Base-by-base conservation (phyloP, 2,888 invertebrate genomes). In the Philopedon plagiatum region DNA sequence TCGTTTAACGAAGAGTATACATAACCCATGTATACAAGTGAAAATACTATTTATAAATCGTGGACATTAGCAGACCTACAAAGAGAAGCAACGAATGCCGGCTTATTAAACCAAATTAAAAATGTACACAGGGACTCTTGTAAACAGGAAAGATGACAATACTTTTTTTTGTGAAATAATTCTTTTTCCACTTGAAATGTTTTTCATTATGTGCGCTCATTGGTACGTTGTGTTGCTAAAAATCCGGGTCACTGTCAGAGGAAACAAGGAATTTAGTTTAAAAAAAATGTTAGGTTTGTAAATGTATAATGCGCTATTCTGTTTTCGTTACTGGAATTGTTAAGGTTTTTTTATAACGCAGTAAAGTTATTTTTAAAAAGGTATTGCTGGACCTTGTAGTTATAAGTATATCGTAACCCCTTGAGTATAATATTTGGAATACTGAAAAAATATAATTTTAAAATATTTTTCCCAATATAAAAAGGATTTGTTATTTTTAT, bases 151-250 rank as follows among this genome's bases (percentile, higher is more conserved):
- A 26, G 26, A 49, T 26, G 13, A 13, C 49, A 26, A 49, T 26
- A 26, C 26, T 49, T 49, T 26, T 26, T 49, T 49, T 49, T 49
- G 13, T 21, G 23, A 26, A 49, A 49, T 23, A 49, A 13, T 49
- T 49, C 26, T 26, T 7, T 26, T 49, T 49, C n/a, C 23, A 49
- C 26, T 49, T 49, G 26, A 49, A 49, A 49, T 49, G 13, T 13
- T n/a, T 49, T 49, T 49, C n/a, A 49, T 49, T 5, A 26, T 49
- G 49, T 49, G 13, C 13, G 13, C 26, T 49, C 5, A 49, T 49
- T 34, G 26, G 11, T 49, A 49, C 49, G 26, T 9, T 26, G 5
- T 5, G 26, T 34, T 34, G 49, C 26, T 49, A 9, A 49, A 13
- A 49, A 49, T 21, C 26, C 13, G 5, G 26, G 26, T 4, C 26